phyloP scores from a whole-genome alignment of 1,140 invertebrate species.

The Zaprionus inermis region DNA sequence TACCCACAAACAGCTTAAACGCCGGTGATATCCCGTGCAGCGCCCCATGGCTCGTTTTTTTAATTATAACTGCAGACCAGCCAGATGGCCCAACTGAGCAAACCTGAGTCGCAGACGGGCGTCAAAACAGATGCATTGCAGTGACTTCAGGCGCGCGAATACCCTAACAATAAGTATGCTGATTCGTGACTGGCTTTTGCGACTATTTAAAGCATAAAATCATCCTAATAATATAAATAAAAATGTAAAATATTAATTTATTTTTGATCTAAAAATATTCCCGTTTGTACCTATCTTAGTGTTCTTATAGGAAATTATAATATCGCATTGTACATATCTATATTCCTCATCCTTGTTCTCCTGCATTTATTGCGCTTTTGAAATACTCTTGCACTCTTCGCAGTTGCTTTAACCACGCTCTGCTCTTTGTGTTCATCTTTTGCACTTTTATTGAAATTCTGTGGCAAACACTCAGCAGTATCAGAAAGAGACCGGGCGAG shows the following conservation, averaged over 20 bases:
- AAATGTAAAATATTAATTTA: no score
- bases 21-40: no score
- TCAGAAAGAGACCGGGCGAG: background rate
- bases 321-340: background rate
- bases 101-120: background rate
- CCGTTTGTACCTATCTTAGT: no score
- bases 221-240: no score
- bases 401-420: constrained; percentile 27
- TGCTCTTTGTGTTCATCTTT: background rate
- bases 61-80: constrained; percentile 64
- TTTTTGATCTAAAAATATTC: no score
- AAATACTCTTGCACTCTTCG: background rate
- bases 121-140: background rate
- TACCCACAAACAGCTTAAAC: background rate
- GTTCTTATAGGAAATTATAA: no score
- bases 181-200: background rate
- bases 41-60: constrained; percentile 50
- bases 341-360: background rate
- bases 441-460: constrained; percentile 4
- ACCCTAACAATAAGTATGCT: background rate
- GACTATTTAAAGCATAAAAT: no score
- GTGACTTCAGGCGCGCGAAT: background rate
- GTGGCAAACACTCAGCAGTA: background rate
- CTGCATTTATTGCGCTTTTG: constrained; percentile 32
- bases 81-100: constrained; percentile 25